A percentile compares a stretch with the other conserved stretches of the same genome.
Conservation (phyloP, 2,797 vertebrate species). For the Toxotes lorentzi region DNA sequence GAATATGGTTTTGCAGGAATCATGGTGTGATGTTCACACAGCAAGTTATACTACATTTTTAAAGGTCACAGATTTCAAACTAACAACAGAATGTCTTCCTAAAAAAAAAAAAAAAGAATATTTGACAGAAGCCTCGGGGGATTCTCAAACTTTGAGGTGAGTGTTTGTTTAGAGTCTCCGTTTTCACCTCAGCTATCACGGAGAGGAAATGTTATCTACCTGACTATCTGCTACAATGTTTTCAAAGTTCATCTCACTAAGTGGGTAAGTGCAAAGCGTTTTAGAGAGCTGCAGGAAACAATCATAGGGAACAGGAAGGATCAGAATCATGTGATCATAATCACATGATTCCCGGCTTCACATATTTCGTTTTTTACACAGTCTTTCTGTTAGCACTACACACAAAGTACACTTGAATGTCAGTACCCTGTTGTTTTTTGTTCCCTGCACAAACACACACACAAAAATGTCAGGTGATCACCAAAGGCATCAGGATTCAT, state of each 20-base stretch:
- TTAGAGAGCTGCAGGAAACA: neutral
- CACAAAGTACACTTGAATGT: too few species aligned
- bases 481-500: too few species aligned
- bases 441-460: too few species aligned
- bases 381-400: neutral
- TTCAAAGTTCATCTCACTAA: constrained; percentile 8
- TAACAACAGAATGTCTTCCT: neutral
- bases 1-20: neutral
- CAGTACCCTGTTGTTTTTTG: too few species aligned
- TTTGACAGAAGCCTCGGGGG: constrained; percentile 4
- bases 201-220: neutral
- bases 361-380: neutral
- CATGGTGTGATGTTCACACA: neutral
- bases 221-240: neutral
- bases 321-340: too few species aligned
- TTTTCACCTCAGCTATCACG: constrained; percentile 9
- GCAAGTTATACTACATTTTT: constrained; percentile 4
- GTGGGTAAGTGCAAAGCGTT: neutral
- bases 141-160: neutral
- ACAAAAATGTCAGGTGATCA: too few species aligned
- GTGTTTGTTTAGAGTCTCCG: neutral
- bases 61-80: constrained; percentile 36
- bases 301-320: neutral
- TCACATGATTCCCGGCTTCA: too few species aligned
- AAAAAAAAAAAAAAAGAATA: neutral